Percentiles rank a stretch among this genome's conserved stretches.
Evolutionary conservation across 2,113 vertebrate genomes (phyloP).

Genomic region (Brachypodius melanocephalos): DNA sequence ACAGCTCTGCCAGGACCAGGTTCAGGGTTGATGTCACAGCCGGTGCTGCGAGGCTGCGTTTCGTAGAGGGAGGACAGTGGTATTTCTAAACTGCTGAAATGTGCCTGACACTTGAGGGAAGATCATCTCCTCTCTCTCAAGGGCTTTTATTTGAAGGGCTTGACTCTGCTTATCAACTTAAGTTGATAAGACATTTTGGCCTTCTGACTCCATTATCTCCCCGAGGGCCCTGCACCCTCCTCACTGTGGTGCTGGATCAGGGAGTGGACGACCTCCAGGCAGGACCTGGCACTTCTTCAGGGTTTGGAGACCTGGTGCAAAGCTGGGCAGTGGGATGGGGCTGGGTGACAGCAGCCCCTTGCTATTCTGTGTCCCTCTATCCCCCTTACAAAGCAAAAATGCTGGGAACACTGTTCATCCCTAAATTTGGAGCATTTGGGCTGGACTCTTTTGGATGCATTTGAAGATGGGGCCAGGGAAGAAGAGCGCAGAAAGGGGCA

Average conservation of each 20-base stretch:
- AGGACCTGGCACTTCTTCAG: not conserved
- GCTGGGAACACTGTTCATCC: not conserved
- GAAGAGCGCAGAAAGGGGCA: not conserved
- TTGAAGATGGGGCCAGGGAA: not conserved
- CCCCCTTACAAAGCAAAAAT: not conserved
- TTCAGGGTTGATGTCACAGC: fast-evolving
- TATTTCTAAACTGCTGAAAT: not conserved
- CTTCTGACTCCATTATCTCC: not conserved
- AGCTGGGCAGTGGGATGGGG: not conserved
- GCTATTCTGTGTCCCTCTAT: not conserved
- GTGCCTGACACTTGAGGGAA: not conserved
- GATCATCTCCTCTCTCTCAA: not conserved
- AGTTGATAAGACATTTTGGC: not conserved
- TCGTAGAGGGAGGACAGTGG: not conserved
- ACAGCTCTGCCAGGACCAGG: not conserved
- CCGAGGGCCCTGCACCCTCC: not conserved
- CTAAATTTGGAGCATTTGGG: not conserved
- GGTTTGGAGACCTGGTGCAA: not conserved
- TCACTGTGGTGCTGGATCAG: fast-evolving
- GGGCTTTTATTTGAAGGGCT: conserved; percentile 17
- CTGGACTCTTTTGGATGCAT: not conserved
- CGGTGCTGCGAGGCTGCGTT: fast-evolving
- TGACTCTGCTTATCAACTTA: not conserved
- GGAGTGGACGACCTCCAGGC: not conserved
- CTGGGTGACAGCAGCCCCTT: not conserved